Conservation (phyloP, 2,113 vertebrate genomes). For the Sander vitreus region DNA sequence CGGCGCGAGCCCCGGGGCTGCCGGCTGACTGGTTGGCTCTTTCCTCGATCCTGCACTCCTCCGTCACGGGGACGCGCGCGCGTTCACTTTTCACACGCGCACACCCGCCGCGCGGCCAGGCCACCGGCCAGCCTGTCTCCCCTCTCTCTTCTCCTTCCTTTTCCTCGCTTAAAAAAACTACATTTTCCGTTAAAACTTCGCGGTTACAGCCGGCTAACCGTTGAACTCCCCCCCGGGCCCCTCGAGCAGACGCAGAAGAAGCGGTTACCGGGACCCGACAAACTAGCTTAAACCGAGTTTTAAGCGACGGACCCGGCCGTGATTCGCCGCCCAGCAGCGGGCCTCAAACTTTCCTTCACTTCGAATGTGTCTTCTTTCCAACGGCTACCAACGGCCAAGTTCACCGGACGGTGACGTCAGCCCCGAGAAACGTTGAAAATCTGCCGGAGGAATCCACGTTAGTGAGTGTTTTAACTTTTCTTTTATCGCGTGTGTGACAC, state of each 20-base stretch:
- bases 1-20: not conserved
- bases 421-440: not conserved
- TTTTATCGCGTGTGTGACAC: no score
- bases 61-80: conserved; percentile 65
- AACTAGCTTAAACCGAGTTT: conserved; percentile 17
- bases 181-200: conserved; percentile 19
- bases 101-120: conserved; percentile 73
- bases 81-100: conserved; percentile 41
- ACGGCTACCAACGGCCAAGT: fast-evolving
- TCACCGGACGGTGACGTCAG: conserved; percentile 52
- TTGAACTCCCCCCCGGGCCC: not conserved
- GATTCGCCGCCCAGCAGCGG: conserved; percentile 50
- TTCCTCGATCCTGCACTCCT: not conserved
- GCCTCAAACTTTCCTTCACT: conserved; percentile 26
- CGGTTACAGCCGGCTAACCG: conserved; percentile 6
- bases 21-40: not conserved
- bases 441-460: not conserved
- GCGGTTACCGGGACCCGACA: not conserved
- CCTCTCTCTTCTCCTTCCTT: conserved; percentile 5
- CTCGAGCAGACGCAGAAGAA: no score
- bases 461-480: no score
- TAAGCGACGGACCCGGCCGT: conserved; percentile 40
- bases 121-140: conserved; percentile 68
- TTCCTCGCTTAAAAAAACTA: not conserved
- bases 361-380: no score